These are phyloP conservation scores for Melanotaenia nigrans DNA, from an alignment of 2,797 vertebrate genomes.

Conservation along the genomic window DNA sequence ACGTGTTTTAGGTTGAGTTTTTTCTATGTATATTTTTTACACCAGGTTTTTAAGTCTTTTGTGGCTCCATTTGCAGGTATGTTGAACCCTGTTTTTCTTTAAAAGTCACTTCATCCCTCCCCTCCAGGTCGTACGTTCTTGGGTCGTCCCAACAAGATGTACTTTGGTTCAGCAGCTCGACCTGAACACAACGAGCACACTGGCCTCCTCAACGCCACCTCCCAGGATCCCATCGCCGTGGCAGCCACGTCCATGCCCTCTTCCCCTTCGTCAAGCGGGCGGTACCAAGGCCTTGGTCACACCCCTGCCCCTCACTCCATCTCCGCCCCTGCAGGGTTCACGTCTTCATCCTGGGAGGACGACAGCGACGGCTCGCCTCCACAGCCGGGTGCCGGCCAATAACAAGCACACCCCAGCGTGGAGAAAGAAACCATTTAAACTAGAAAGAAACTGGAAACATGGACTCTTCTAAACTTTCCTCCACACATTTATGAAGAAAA, in stretches of 20 bases:
- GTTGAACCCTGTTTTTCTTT: too few species aligned
- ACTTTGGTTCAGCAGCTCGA: conserved; percentile 42
- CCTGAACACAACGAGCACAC: conserved; percentile 73
- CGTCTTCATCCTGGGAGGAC: conserved; percentile 57
- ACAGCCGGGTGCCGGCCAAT: not conserved
- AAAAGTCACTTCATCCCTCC: not conserved
- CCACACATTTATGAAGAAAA: not conserved
- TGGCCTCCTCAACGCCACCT: conserved; percentile 57
- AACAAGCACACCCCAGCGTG: not conserved
- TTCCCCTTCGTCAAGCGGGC: conserved; percentile 57
- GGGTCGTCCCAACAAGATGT: conserved; percentile 75
- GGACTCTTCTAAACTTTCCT: conserved; percentile 6
- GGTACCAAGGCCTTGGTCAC: conserved; percentile 72
- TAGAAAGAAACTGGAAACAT: not conserved
- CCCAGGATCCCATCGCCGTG: conserved; percentile 45
- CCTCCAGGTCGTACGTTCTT: conserved; percentile 66
- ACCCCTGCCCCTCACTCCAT: conserved; percentile 66
- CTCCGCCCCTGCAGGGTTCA: conserved; percentile 67
- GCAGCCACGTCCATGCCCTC: conserved; percentile 59
- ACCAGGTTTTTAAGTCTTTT: too few species aligned
- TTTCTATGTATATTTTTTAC: too few species aligned
- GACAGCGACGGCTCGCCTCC: conserved; percentile 45
- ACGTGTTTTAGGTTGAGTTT: too few species aligned
- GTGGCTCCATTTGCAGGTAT: not conserved
- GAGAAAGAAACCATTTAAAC: not conserved